These are phyloP conservation scores for Cecidostiba fungosa DNA, from an alignment of 2,888 invertebrate genomes.

Conservation along the genomic window DNA sequence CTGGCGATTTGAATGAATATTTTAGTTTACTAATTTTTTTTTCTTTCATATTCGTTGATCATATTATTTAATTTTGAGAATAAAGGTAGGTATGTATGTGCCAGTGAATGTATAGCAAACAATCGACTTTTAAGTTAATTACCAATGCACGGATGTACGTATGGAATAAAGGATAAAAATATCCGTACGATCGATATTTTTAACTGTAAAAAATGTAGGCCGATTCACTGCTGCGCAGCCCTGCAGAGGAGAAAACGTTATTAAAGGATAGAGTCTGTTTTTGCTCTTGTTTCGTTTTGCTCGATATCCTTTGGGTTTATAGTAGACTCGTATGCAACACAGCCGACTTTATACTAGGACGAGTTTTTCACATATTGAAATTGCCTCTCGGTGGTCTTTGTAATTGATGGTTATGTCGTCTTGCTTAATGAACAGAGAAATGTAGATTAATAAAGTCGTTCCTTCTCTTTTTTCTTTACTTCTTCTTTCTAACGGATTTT, in stretches of 20 bases:
- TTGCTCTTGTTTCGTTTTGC: neutral
- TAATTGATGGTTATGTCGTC: slow-evolving; percentile 10
- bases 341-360: neutral
- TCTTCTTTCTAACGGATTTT: neutral
- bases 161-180: no score
- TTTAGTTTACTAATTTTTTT: neutral
- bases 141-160: neutral
- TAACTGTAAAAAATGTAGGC: neutral
- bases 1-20: neutral
- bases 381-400: slow-evolving; percentile 15
- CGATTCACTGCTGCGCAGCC: neutral
- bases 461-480: neutral
- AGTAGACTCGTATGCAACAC: neutral
- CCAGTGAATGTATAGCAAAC: no score
- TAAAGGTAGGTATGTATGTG: no score
- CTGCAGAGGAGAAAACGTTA: neutral
- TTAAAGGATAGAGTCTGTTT: neutral
- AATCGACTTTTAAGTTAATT: neutral
- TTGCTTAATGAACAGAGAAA: slow-evolving; percentile 17
- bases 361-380: slow-evolving; percentile 14
- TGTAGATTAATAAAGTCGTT: slow-evolving; percentile 1
- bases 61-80: no score
- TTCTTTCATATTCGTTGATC: neutral
- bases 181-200: neutral
- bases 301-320: slow-evolving; percentile 8